Base-by-base conservation (phyloP, 2,113 vertebrate species). In the Phainopepla nitens region DNA sequence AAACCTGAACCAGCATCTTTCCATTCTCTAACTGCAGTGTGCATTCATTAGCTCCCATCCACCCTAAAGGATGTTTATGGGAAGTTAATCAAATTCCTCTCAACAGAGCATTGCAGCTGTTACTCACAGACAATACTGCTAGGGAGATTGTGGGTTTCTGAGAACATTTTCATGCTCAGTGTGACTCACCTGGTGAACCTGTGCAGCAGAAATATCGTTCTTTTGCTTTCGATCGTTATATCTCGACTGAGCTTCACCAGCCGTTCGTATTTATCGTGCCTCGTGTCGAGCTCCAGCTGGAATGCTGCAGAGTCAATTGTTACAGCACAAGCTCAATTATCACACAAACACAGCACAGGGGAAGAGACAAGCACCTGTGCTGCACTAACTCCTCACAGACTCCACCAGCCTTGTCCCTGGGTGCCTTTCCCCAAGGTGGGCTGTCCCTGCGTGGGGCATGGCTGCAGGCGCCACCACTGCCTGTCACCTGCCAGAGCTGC, bases 221-320 rank as follows among this genome's bases (percentile, higher is more conserved):
- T 98, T 97, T 99, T 99, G 98, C 99, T 99, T 96, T 99, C 99
- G 1, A 99, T 99, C 25, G 99, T 99, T 96, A 99, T 97, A 78
- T 99, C 99, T 42, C 99, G 98, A 89, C 99, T 99, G 90, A 99
- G 98, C 97, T 99, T 99, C 57, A 99, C 99, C 7, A 99, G 98
- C 22, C 99, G 98, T 85, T 99, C 99, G 1, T 99, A 98, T 95
- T 99, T 99, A 87, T 99, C 99, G 2, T 99, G 99, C 82, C 98
- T 99, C 72, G 98, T 98, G 96, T 99, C 99, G 11, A 99, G 98
- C 92, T 99, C 99, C 97, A 98, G 97, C 93, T 99, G 99, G 97
- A 99, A 99, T 1, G 97, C 99, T 99, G 93, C 57, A 7, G 95
- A 87, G 58, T 64, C 82, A 96, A 80, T 44, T 0, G 2, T 77